Evolutionary conservation across 1,140 invertebrate genomes (phyloP), one percentile per base, ranked within the genome.

Genomic region (Psix sp.): DNA sequence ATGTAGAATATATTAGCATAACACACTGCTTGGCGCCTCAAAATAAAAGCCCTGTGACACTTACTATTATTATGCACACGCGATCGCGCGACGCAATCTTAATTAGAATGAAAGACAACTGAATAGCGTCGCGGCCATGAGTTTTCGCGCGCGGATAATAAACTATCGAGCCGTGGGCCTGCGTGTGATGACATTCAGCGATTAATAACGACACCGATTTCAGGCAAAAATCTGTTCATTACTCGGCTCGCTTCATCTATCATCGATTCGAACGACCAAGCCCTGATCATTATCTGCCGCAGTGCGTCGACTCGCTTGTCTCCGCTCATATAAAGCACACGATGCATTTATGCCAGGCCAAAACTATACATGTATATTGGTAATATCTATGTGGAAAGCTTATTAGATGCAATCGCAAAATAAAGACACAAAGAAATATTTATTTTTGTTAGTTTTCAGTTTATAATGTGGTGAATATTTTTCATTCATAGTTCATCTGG

Each of bases 251-350:
- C 49, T 62, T 67, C 71, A 74, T 74, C 42, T 74, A 67, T 67
- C 71, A 74, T 74, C 56, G 49, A 67, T 74, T 74, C 45, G 43
- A 40, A 49, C 49, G 49, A 74, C 71, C 71, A 74, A 74, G 56
- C 56, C 71, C 42, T 66, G 71, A 74, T 74, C 56, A 67, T 74
- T 74, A 67, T 74, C 62, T 33, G 20, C 29, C 17, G 46, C 24
- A 49, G 56, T 62, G 62, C 70, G 42, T 73, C 54, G 54, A 66
- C 54, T 74, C 36, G 39, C n/a, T n/a, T n/a, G n/a, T n/a, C n/a
- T 52, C 39, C 43, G 40, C 52, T 33, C 45, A 31, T 63, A 40
- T 46, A 60, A 48, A 17, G 35, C 33, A 48, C 43, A 46, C 45
- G 54, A 26, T n/a, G 21, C 13, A 4, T 11, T 10, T 11, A 17